Base-by-base conservation (phyloP, 2,888 invertebrate species). In the Conops quadrifasciatus region DNA sequence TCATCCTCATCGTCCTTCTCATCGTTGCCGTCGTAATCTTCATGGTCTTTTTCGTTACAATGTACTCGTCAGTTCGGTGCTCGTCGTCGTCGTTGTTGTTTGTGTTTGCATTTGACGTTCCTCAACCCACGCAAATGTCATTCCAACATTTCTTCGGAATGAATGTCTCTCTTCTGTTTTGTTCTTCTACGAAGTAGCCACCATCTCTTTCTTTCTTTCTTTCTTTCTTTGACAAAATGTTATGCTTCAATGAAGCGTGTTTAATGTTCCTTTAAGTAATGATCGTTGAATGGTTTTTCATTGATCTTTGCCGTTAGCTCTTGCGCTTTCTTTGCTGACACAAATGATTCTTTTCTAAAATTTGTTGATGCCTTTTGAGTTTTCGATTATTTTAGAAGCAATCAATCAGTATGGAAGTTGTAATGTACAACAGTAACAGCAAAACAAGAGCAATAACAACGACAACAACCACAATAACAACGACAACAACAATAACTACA, bases 361-460 rank as follows among this genome's bases (percentile, higher is more conserved):
- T 5, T 13, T 13, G 45, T 43, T 43, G 45, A 43, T n/a, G 45
- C 45, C n/a, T n/a, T n/a, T n/a, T n/a, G n/a, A n/a, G n/a, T n/a
- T n/a, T n/a, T n/a, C n/a, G n/a, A n/a, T n/a, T n/a, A n/a, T n/a
- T n/a, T n/a, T n/a, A n/a, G n/a, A n/a, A n/a, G n/a, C n/a, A n/a
- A n/a, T n/a, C n/a, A n/a, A n/a, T n/a, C n/a, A n/a, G n/a, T n/a
- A n/a, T n/a, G n/a, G n/a, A n/a, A n/a, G n/a, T n/a, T n/a, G 67
- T 45, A 58, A 43, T 45, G 67, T 58, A 58, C 67, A 56, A 43
- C 67, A 56, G 67, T 30, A 19, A 21, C 21, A n/a, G 65, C 49
- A 49, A 11, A n/a, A 28, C 65, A 51, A 51, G 45, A 13, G 24
- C 53, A 56, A 28, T 56, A 56, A 28, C 28, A 15, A 16, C 64